Evolutionary conservation across 2,797 vertebrate species (phyloP), one percentile per base, ranked within the genome.

Genomic region (Distichodus sexfasciatus): DNA sequence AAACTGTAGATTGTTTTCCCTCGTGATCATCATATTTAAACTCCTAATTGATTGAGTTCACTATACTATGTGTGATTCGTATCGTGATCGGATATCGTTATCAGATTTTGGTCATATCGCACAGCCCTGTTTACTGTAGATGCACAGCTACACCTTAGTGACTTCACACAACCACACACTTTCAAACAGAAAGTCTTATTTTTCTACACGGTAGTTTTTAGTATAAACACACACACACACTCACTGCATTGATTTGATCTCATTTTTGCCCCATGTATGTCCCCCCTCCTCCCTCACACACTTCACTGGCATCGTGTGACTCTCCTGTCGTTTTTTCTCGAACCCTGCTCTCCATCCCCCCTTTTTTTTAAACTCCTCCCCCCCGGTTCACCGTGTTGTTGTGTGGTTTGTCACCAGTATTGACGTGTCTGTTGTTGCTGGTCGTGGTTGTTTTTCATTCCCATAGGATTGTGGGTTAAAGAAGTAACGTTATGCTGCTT

Each of bases 271-370:
- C 74, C 82, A 74, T 87, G 81, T 68, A 41, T 69, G 28, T 21
- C 7, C 29, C 40, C 36, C 54, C 66, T 2, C 75, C 36, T 59
- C 66, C 3, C 75, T 69, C 54, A 69, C 77, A 77, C 77, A 73
- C 84, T 81, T 90, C 85, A 88, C 89, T 78, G 65, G 76, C 83
- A 81, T 86, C 77, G 81, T 82, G 76, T 79, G 74, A 85, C 79
- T 84, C 78, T 68, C 57, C 69, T 70, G 19, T 36, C 21, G 38
- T 43, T 33, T 58, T 35, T 35, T 33, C 54, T 21, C 9, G 1
- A 8, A 2, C 11, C 65, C 51, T 50, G 61, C 40, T 44, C 44
- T 6, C 61, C 64, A 59, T 67, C 24, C 62, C 63, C 62, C 66
- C 47, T 62, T n/a, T n/a, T n/a, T n/a, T n/a, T n/a, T n/a, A n/a